Percentiles rank a stretch among this genome's conserved stretches.
These are phyloP conservation scores for Pocillopora grandis DNA, from an alignment of 92 coral and sea anemone species.

Conservation along the genomic window DNA sequence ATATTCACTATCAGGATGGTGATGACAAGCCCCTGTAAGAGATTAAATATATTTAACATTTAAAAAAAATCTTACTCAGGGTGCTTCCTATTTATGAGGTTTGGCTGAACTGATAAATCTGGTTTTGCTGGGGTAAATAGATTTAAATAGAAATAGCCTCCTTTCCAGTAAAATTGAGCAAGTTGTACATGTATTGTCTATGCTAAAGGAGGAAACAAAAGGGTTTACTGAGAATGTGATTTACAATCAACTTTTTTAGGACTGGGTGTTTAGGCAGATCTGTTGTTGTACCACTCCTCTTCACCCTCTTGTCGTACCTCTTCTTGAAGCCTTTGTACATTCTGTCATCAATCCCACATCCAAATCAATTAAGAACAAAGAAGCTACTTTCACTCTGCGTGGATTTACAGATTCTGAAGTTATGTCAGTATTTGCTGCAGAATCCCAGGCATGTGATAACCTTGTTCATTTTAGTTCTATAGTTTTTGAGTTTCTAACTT, in stretches of 20 bases:
- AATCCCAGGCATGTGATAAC: conserved; percentile 27
- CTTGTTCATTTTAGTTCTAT: not conserved
- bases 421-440: conserved; percentile 72
- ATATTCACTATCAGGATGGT: no score
- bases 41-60: no score
- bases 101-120: no score
- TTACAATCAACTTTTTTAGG: conserved; percentile 45
- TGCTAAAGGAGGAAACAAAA: no score
- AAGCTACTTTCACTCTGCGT: conserved; percentile 60
- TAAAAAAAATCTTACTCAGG: no score
- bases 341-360: conserved; percentile 84
- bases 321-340: conserved; percentile 87
- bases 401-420: conserved; percentile 92
- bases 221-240: not conserved
- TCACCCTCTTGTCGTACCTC: conserved; percentile 79
- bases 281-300: conserved; percentile 83
- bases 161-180: no score
- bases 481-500: not conserved
- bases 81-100: no score
- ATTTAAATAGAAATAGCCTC: no score
- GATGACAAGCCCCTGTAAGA: no score
- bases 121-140: no score
- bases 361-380: conserved; percentile 53
- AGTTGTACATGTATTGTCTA: no score
- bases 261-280: conserved; percentile 91